Conservation (phyloP, 2,888 invertebrate species). For the Clitarchus hookeri region DNA sequence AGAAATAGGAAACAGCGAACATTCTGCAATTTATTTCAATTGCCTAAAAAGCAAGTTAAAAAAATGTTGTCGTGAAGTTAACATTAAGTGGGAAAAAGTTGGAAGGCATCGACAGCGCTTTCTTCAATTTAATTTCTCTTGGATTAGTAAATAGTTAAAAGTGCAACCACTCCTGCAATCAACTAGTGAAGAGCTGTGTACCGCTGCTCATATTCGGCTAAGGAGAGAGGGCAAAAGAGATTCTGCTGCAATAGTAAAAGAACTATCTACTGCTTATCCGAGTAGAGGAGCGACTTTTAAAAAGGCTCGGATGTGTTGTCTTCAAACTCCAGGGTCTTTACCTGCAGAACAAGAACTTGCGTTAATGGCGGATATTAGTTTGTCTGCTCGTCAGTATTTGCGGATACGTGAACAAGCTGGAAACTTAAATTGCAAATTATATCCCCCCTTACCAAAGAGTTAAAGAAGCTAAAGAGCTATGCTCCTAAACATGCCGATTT, state of each 20-base stretch:
- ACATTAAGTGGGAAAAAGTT: neutral
- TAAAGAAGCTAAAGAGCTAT: conserved; percentile 3
- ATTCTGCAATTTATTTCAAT: no score
- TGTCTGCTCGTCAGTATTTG: no score
- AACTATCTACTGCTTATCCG: neutral
- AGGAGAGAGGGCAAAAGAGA: neutral
- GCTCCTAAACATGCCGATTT: neutral
- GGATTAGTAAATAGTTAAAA: neutral
- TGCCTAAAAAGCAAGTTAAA: neutral
- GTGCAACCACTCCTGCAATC: no score
- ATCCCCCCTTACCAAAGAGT: neutral
- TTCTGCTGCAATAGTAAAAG: neutral
- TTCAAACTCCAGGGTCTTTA: neutral
- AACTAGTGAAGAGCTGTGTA: no score
- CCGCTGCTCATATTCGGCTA: neutral
- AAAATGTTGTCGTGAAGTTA: neutral
- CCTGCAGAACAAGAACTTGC: neutral
- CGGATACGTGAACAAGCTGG: no score
- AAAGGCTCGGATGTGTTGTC: neutral
- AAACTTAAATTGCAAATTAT: no score
- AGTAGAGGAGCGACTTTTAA: neutral
- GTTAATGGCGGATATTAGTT: no score
- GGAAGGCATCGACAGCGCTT: neutral
- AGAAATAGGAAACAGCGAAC: no score
- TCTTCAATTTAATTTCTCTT: neutral